A percentile compares a stretch with the other conserved stretches of the same genome.
Conservation (phyloP, 2,797 vertebrate genomes). For the Melanotaenia pygmaea region DNA sequence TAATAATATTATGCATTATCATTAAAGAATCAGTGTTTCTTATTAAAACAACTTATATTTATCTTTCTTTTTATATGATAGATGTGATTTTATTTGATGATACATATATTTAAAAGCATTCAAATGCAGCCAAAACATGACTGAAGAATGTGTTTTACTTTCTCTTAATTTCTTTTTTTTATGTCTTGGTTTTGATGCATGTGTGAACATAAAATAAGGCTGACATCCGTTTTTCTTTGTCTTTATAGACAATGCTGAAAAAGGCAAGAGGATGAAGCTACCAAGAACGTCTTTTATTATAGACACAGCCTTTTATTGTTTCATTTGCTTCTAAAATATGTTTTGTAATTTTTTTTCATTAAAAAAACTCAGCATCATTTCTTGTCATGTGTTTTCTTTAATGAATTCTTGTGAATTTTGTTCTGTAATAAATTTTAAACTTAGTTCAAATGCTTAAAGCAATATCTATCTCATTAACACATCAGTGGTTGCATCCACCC, state of each 20-base stretch:
- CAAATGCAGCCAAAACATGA: background rate
- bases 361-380: background rate
- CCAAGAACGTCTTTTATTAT: background rate
- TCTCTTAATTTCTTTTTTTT: too few species aligned
- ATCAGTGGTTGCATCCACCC: background rate
- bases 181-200: background rate
- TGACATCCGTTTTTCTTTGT: background rate
- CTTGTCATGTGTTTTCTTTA: conserved; percentile 1
- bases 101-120: background rate
- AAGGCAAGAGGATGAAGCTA: conserved; percentile 70
- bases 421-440: background rate
- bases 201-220: background rate
- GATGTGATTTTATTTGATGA: too few species aligned
- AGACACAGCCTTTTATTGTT: background rate
- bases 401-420: conserved; percentile 24
- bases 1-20: too few species aligned
- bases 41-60: background rate
- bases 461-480: background rate
- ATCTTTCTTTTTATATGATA: background rate
- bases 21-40: background rate
- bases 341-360: background rate
- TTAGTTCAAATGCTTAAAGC: background rate
- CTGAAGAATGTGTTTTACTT: background rate
- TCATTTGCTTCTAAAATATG: background rate
- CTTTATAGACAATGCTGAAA: conserved; percentile 60